Evolutionary conservation across 2,113 vertebrate species (phyloP), one percentile per base, ranked within the genome.

Genomic region (Ameiurus melas): DNA sequence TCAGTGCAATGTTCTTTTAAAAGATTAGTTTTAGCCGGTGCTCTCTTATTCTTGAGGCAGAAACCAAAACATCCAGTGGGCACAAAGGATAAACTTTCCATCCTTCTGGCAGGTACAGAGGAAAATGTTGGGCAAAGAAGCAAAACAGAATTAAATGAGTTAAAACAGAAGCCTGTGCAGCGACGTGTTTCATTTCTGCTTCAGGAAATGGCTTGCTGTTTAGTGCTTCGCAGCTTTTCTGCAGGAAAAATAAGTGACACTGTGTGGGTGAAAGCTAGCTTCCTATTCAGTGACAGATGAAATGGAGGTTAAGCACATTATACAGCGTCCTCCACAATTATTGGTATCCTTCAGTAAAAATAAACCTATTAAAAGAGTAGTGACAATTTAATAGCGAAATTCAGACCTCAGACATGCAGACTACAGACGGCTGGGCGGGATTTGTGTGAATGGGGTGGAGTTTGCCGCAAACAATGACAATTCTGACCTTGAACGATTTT

Each of bases 181-280:
- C 53, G 75, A 71, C 16, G 17, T 17, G 36, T n/a, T 81, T 47
- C 9, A 43, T 43, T 57, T 64, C n/a, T 57, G 79, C 80, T 73
- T 78, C 19, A 84, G 83, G 83, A 86, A 77, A 71, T 62, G 75
- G n/a, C 2, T 80, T 85, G 25, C 5, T 51, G 81, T 1, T 80
- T 85, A 19, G 8, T 36, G 81, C 58, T 64, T 58, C 14, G 57
- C 43, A 64, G 86, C 78, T 88, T 43, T 79, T 90, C 43, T 86
- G 36, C 60, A 10, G 47, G 70, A 78, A 86, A 9, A 84, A 86
- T 70, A 84, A 66, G 73, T 60, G 25, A 14, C 30, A 81, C 75
- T 36, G 8, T 10, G 39, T 60, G 80, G 47, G 7, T 64, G 55
- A 87, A 87, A 79, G n/a, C 16, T n/a, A 51, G 81, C 83, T 64